These are phyloP conservation scores for Sebastes schlegelii DNA, from an alignment of 2,113 vertebrate species.

Conservation along the genomic window DNA sequence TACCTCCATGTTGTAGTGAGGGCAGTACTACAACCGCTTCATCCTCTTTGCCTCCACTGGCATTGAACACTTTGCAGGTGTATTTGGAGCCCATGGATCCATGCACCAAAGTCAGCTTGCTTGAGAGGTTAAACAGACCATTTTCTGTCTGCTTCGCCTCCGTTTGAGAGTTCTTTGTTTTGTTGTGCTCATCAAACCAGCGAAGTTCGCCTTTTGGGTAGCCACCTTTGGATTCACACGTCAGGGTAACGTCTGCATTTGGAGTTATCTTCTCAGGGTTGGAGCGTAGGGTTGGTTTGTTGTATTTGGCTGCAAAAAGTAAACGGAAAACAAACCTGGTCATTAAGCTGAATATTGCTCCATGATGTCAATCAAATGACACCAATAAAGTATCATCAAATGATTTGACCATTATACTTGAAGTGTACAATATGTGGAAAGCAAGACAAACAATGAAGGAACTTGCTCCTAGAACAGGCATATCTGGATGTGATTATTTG, in stretches of 20 bases:
- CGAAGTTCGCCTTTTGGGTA: conserved; percentile 71
- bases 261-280: rapidly evolving
- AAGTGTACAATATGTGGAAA: not conserved
- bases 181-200: conserved; percentile 59
- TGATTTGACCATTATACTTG: not conserved
- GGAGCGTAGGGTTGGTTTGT: conserved; percentile 5
- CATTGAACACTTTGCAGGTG: conserved; percentile 65
- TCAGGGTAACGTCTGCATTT: conserved; percentile 4
- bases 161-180: not conserved
- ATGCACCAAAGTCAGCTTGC: conserved; percentile 18
- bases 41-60: conserved; percentile 26
- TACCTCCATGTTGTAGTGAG: rapidly evolving
- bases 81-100: not conserved
- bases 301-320: conserved; percentile 72
- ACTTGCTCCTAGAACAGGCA: too few species aligned
- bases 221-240: conserved; percentile 66
- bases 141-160: rapidly evolving
- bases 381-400: not conserved
- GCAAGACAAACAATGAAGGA: not conserved
- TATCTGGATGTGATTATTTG: not conserved
- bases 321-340: not conserved
- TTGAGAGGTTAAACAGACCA: conserved; percentile 65
- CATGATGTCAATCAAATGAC: not conserved
- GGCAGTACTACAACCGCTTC: rapidly evolving
- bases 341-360: not conserved